Evolutionary conservation across 2,113 vertebrate genomes (phyloP).

Genomic region (Notiomystis cincta): DNA sequence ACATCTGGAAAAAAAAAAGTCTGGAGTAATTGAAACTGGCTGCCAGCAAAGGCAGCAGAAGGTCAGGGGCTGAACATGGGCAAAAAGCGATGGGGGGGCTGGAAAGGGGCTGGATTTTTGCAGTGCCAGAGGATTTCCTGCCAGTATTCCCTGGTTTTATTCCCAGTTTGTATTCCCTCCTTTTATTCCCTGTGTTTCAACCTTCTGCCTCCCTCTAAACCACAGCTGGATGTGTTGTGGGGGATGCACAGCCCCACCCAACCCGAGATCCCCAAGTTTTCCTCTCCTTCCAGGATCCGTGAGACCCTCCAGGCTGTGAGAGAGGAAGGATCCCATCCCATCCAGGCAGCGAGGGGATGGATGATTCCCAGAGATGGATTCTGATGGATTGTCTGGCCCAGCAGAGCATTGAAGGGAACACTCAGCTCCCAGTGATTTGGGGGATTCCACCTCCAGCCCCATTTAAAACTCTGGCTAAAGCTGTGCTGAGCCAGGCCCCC

Average conservation of each 20-base stretch:
- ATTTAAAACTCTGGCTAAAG: no score
- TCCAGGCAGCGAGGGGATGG: neutral
- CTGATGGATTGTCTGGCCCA: neutral
- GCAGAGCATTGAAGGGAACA: neutral
- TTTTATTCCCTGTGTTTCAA: neutral
- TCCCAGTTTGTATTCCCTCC: neutral
- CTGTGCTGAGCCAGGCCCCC: no score
- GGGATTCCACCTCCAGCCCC: neutral
- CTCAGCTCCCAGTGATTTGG: neutral
- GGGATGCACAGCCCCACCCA: neutral
- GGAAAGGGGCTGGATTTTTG: neutral
- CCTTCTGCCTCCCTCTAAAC: neutral
- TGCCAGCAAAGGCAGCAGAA: slow-evolving; percentile 39
- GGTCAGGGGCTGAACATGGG: neutral
- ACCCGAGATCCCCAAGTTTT: neutral
- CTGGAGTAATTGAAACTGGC: slow-evolving; percentile 11
- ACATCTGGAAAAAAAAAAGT: neutral
- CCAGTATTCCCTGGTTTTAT: neutral
- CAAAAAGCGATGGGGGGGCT: neutral
- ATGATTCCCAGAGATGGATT: neutral
- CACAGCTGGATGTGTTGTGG: neutral
- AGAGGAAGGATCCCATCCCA: neutral
- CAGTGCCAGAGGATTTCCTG: slow-evolving; percentile 12
- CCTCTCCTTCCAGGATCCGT: neutral
- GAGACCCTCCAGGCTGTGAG: neutral